A percentile compares a stretch with the other conserved stretches of the same genome.
Evolutionary conservation across 1,140 invertebrate species (phyloP).

Genomic region (Drosophila arizonae): DNA sequence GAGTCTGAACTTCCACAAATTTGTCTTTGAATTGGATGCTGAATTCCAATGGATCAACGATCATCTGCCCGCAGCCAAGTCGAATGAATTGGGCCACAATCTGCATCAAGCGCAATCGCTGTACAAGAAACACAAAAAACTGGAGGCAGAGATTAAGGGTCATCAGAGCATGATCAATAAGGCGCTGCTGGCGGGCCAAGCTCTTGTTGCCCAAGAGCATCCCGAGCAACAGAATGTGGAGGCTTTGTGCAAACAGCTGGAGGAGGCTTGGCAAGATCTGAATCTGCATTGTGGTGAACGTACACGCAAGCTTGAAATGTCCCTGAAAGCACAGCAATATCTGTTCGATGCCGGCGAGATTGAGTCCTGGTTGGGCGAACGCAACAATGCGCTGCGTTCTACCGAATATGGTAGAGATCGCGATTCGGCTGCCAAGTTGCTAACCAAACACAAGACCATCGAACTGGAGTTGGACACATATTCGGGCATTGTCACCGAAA

Average conservation of each 20-base stretch:
- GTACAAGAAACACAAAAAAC: slow-evolving; percentile 96
- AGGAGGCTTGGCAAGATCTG: slow-evolving; percentile 88
- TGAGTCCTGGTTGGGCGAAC: slow-evolving; percentile 96
- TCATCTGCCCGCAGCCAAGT: slow-evolving; percentile 90
- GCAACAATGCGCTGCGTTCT: slow-evolving; percentile 90
- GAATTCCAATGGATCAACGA: slow-evolving; percentile 98
- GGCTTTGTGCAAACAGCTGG: slow-evolving; percentile 86
- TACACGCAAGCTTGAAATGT: slow-evolving; percentile 91
- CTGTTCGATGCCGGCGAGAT: slow-evolving; percentile 95
- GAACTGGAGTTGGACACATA: slow-evolving; percentile 97
- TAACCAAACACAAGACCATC: slow-evolving; percentile 96
- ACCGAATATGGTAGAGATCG: slow-evolving; percentile 94
- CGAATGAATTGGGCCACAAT: slow-evolving; percentile 90
- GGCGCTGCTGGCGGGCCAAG: slow-evolving; percentile 88
- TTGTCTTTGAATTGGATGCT: slow-evolving; percentile 95
- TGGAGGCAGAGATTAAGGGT: slow-evolving; percentile 92
- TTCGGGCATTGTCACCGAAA: slow-evolving; percentile 94
- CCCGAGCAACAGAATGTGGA: slow-evolving; percentile 89
- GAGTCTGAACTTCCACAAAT: slow-evolving; percentile 92
- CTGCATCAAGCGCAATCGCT: slow-evolving; percentile 95
- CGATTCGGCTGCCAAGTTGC: slow-evolving; percentile 93
- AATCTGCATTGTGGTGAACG: slow-evolving; percentile 88
- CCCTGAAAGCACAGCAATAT: slow-evolving; percentile 94
- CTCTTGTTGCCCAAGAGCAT: slow-evolving; percentile 88
- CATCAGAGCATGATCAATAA: slow-evolving; percentile 93